Evolutionary conservation across 2,113 vertebrate genomes (phyloP).

Genomic region (human): GRCh38 chr17:28382001-28382500

Average conservation of each 20-base stretch:
- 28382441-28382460: neutral
- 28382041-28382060: neutral
- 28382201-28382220: neutral
- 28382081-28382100: neutral
- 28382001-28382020: neutral
- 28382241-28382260: neutral
- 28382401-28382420: neutral
- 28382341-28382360: neutral
- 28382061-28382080: neutral
- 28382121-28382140: neutral
- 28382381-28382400: neutral
- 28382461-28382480: neutral
- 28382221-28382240: neutral
- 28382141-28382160: no score
- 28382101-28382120: neutral
- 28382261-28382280: neutral
- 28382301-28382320: neutral
- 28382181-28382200: slow-evolving; percentile 79
- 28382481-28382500: neutral
- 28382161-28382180: slow-evolving; percentile 50
- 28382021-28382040: neutral
- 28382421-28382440: neutral
- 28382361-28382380: neutral
- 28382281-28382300: neutral
- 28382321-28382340: neutral